Percentiles rank a stretch among this genome's conserved stretches.
These are phyloP conservation scores for Ethmia dodecea DNA, from an alignment of 2,888 invertebrate species.

Conservation along the genomic window DNA sequence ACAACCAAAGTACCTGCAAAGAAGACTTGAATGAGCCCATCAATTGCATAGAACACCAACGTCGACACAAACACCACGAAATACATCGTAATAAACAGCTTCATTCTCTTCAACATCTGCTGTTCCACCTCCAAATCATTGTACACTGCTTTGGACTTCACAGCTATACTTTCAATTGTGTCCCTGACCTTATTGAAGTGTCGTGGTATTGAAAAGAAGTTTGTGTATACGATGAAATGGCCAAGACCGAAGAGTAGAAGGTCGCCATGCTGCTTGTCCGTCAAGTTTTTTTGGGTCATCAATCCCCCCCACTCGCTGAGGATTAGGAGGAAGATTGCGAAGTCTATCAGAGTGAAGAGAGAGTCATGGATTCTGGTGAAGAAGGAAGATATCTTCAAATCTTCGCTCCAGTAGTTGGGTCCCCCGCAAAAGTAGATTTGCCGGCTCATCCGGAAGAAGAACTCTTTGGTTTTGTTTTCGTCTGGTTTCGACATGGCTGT, in stretches of 20 bases:
- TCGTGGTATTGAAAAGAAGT: conserved; percentile 5
- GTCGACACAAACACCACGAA: conserved; percentile 12
- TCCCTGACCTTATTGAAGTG: conserved; percentile 5
- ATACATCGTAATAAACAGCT: conserved; percentile 24
- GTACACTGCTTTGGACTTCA: conserved; percentile 24
- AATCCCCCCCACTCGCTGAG: conserved; percentile 14
- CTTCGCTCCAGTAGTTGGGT: conserved; percentile 4
- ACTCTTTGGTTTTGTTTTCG: conserved; percentile 1
- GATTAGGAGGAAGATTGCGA: conserved; percentile 7
- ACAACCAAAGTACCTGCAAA: too few relatives aligned
- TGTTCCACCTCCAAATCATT: conserved; percentile 38
- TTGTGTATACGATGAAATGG: conserved; percentile 16
- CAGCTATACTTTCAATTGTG: conserved; percentile 9
- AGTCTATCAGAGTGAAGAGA: conserved; percentile 1
- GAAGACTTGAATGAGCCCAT: conserved; percentile 19
- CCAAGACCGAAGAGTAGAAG: conserved; percentile 8
- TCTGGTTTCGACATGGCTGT: too few relatives aligned
- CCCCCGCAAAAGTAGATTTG: background rate
- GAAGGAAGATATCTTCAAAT: background rate
- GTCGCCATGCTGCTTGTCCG: conserved; percentile 20
- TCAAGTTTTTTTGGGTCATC: conserved; percentile 26
- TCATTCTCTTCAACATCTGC: conserved; percentile 33
- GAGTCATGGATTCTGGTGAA: conserved; percentile 6
- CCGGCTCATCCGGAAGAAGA: background rate
- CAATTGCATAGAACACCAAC: conserved; percentile 24